Conservation (phyloP, 2,113 vertebrate species). For the Caloenas nicobarica region DNA sequence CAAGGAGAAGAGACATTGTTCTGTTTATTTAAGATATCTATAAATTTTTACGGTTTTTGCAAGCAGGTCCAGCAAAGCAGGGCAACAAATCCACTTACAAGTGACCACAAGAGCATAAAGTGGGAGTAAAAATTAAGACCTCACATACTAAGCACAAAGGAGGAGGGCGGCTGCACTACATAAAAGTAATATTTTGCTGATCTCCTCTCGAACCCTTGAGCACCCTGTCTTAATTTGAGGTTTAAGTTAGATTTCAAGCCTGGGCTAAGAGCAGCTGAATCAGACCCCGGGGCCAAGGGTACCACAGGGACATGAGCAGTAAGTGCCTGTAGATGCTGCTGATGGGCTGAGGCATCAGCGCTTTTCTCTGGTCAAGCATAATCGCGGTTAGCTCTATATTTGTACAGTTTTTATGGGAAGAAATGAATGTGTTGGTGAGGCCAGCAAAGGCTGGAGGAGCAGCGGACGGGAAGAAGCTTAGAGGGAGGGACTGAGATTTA, state of each 20-base stretch:
- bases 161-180: background rate
- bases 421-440: constrained; percentile 18
- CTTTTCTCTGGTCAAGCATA: background rate
- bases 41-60: background rate
- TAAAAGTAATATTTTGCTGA: background rate
- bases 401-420: constrained; percentile 43
- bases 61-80: constrained; percentile 10
- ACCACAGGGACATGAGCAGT: background rate
- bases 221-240: background rate
- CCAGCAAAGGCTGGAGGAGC: background rate
- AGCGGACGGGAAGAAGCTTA: background rate
- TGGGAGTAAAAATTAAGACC: background rate
- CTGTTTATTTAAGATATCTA: background rate
- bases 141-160: background rate
- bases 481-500: constrained; percentile 20
- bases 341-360: background rate
- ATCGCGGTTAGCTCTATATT: constrained; percentile 28
- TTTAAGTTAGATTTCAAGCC: background rate
- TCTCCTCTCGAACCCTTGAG: background rate
- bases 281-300: background rate
- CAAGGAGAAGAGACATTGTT: background rate
- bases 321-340: background rate
- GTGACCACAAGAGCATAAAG: background rate
- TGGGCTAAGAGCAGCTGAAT: background rate
- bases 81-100: constrained; percentile 23